Base-by-base conservation (phyloP, 2,113 vertebrate genomes). In the Macroglossus sobrinus region DNA sequence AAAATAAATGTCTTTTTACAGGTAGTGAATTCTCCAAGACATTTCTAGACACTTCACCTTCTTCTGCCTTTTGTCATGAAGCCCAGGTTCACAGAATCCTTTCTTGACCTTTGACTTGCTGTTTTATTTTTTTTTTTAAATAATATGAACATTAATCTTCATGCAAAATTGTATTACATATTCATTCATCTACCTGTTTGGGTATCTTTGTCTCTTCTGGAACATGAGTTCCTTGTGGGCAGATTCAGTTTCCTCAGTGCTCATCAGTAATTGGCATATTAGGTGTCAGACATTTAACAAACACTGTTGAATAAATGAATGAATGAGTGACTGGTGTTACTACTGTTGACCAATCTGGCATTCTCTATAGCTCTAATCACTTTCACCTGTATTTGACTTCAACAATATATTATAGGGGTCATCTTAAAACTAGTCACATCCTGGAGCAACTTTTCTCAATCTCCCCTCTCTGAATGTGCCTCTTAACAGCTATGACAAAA, bases 1-100 rank as follows among this genome's bases (percentile, higher is more conserved):
- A 90, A 91, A 94, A 85, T 35, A 45, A 26, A 68, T 55, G 5
- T n/a, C n/a, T 84, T 89, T 82, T 93, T 71, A 57, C 93, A 82
- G 3, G 30, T n/a, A 55, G 5, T 10, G n/a, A 85, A 92, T 66
- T 61, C 18, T 13, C 22, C 35, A 78, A 80, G 53, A 68, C 12
- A 59, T 11, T 53, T 92, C 15, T 55, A 88, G 12, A 47, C 43
- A 84, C 22, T 33, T 71, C 28, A 57, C 1, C 2, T 55, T 82
- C 47, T 95, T 80, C 14, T 7, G 13, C 47, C 13, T 33, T 40
- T 19, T 76, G 71, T 57, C 38, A 59, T 28, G 28, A 96, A 86
- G 45, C 19, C 35, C 30, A 16, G 57, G 4, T 72, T 94, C 45
- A 71, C 7, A 55, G n/a, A 81, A 33, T 61, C n/a, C 40, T 68